Evolutionary conservation across 2,888 invertebrate genomes (phyloP).

Genomic region (Nemapogon koenigi): DNA sequence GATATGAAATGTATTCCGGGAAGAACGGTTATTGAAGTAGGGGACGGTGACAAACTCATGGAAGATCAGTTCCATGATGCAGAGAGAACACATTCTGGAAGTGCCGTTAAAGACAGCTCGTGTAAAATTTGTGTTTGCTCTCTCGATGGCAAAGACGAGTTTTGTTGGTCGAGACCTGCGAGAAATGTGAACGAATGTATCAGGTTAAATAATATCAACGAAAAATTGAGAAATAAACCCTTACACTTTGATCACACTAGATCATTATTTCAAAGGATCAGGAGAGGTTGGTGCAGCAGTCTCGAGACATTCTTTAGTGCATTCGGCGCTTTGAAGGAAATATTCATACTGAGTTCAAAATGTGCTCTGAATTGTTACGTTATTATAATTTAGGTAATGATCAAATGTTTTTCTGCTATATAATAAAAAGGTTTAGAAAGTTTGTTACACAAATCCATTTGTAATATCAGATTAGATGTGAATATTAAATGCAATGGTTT

Average conservation of each 20-base stretch:
- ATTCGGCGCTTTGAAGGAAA: too few relatives aligned
- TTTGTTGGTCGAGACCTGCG: conserved; percentile 38
- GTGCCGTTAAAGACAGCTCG: conserved; percentile 22
- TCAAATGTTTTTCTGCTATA: not conserved
- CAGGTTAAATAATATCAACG: conserved; percentile 22
- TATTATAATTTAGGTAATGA: too few relatives aligned
- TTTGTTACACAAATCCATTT: not conserved
- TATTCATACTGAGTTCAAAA: too few relatives aligned
- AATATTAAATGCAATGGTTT: too few relatives aligned
- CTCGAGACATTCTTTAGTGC: not conserved
- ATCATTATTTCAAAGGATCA: conserved; percentile 20
- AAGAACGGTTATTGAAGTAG: conserved; percentile 31
- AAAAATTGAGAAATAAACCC: conserved; percentile 20
- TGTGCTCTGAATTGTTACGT: too few relatives aligned
- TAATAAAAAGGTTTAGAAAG: not conserved
- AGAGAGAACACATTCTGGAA: not conserved
- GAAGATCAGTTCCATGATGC: too few relatives aligned
- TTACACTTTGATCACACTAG: conserved; percentile 30
- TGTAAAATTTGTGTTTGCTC: conserved; percentile 46
- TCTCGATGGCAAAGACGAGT: conserved; percentile 32
- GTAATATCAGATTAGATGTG: too few relatives aligned
- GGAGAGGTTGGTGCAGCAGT: conserved; percentile 11
- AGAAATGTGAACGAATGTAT: conserved; percentile 44
- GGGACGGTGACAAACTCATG: conserved; percentile 17
- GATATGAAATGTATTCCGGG: conserved; percentile 39